These are phyloP conservation scores for Keiferia lycopersicella DNA, from an alignment of 2,888 invertebrate genomes.

Conservation along the genomic window DNA sequence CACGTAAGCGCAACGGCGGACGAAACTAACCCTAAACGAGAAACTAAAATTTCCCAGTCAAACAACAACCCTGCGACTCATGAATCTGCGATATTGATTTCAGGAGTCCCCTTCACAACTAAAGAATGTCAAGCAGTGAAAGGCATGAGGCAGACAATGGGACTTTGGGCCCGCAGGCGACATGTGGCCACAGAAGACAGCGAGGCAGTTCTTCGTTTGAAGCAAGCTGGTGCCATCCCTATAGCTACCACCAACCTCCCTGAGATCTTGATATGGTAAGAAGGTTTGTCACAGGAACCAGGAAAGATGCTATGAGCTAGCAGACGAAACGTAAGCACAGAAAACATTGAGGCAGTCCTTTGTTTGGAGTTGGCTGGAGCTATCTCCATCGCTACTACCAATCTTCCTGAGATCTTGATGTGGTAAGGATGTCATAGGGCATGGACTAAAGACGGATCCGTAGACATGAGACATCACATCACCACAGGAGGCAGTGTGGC, in stretches of 20 bases:
- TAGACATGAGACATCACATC: slow-evolving; percentile 72
- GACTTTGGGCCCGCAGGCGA: slow-evolving; percentile 82
- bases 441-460: no score
- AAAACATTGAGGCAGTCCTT: slow-evolving; percentile 89
- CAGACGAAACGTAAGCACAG: slow-evolving; percentile 79
- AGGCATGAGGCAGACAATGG: slow-evolving; percentile 87
- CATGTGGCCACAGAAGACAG: slow-evolving; percentile 88
- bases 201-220: slow-evolving; percentile 85
- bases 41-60: no score
- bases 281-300: no score
- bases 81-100: slow-evolving; percentile 9
- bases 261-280: slow-evolving; percentile 92
- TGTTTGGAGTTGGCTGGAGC: slow-evolving; percentile 90
- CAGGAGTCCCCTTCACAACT: slow-evolving; percentile 94
- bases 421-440: no score
- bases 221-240: slow-evolving; percentile 92
- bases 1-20: no score
- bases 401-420: slow-evolving; percentile 94
- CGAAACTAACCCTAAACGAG: no score
- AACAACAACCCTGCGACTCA: no score
- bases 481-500: slow-evolving; percentile 89
- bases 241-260: slow-evolving; percentile 94
- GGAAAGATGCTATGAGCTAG: slow-evolving; percentile 84
- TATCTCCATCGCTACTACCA: slow-evolving; percentile 92
- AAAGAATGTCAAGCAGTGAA: slow-evolving; percentile 93